phyloP scores from a whole-genome alignment of 2,888 invertebrate species.

The Stenichneumon culpator region DNA sequence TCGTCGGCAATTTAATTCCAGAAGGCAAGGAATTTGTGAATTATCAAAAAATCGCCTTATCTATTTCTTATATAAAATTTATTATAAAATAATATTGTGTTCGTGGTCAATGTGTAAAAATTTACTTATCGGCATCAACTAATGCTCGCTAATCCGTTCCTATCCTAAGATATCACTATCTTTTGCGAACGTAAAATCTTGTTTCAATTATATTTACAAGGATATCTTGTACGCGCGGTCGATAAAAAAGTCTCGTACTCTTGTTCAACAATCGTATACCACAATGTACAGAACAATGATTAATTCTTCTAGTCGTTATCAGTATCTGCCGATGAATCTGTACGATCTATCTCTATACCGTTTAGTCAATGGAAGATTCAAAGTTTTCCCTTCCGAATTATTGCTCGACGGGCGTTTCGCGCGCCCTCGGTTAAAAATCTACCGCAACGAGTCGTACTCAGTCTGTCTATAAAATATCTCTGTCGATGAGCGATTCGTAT shows the following conservation, averaged over 20 bases:
- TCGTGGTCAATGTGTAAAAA: constrained; percentile 50
- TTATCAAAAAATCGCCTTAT: background rate
- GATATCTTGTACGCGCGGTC: background rate
- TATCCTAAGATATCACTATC: constrained; percentile 4
- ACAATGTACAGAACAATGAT: constrained; percentile 7
- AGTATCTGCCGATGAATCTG: background rate
- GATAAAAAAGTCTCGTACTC: background rate
- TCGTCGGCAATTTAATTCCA: background rate
- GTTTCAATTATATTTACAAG: constrained; percentile 45
- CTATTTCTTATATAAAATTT: constrained; percentile 66
- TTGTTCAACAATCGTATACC: constrained; percentile 31
- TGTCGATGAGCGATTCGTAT: background rate
- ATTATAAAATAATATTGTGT: constrained; percentile 69
- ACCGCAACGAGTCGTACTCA: constrained; percentile 34
- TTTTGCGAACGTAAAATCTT: background rate
- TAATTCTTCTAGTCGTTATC: background rate
- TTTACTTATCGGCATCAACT: constrained; percentile 16
- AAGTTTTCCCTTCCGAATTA: constrained; percentile 20
- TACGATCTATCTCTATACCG: background rate
- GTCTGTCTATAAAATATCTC: constrained; percentile 28
- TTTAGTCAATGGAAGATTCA: constrained; percentile 49
- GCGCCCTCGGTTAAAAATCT: constrained; percentile 5
- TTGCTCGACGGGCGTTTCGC: constrained; percentile 28
- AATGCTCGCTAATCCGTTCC: background rate
- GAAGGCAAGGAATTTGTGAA: background rate